Percentiles rank a stretch among this genome's conserved stretches.
Evolutionary conservation across 1,140 invertebrate species (phyloP).

Genomic region (Rhyzopertha dominica): DNA sequence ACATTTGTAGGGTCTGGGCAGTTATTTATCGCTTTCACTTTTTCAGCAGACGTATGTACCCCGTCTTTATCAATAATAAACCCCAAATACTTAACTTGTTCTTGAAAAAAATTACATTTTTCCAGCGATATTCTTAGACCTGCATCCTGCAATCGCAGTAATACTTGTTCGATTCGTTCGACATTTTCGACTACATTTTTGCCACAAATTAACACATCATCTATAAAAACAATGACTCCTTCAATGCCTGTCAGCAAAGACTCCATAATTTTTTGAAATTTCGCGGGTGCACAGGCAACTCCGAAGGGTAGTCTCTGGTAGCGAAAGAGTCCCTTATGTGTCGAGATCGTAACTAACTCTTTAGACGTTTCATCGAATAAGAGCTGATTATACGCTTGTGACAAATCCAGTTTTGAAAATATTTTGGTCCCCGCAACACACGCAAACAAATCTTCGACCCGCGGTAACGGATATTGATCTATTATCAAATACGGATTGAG

Average conservation of each 20-base stretch:
- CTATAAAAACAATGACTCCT: constrained; percentile 35
- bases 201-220: constrained; percentile 13
- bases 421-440: constrained; percentile 28
- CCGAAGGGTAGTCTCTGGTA: constrained; percentile 48
- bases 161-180: constrained; percentile 5
- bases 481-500: constrained; percentile 27
- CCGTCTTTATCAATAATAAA: constrained; percentile 35
- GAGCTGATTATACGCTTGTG: constrained; percentile 43
- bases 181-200: constrained; percentile 7
- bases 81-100: constrained; percentile 35
- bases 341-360: constrained; percentile 7
- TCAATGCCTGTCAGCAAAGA: constrained; percentile 29
- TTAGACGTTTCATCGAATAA: constrained; percentile 18
- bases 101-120: constrained; percentile 14
- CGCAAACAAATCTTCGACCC: constrained; percentile 39
- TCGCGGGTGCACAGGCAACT: constrained; percentile 44
- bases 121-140: constrained; percentile 8
- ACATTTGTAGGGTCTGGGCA: constrained; percentile 26
- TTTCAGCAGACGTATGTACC: constrained; percentile 32
- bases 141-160: constrained; percentile 10
- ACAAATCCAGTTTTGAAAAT: constrained; percentile 44
- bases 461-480: constrained; percentile 28
- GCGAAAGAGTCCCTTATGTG: constrained; percentile 8
- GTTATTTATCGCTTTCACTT: constrained; percentile 40
- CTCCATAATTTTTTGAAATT: constrained; percentile 43